These are phyloP conservation scores for Perccottus glenii DNA, from an alignment of 2,113 vertebrate species.

Conservation along the genomic window DNA sequence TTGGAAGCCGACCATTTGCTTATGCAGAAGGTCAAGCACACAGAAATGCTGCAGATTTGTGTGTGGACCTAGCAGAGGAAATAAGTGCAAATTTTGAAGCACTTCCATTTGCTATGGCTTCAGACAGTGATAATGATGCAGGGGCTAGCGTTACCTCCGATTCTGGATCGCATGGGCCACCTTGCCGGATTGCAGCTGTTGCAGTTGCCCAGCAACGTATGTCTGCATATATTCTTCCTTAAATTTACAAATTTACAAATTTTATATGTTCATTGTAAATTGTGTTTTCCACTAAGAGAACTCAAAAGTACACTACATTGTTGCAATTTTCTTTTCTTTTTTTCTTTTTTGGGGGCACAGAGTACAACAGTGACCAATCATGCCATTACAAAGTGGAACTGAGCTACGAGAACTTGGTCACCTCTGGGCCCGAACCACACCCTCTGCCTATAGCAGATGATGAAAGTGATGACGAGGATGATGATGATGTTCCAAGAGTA, in stretches of 20 bases:
- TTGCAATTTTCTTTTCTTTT: background rate
- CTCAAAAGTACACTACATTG: background rate
- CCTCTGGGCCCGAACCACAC: constrained; percentile 91
- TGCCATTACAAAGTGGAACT: constrained; percentile 95
- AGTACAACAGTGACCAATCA: constrained; percentile 95
- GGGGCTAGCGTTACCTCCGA: constrained; percentile 95
- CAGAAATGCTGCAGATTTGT: constrained; percentile 94
- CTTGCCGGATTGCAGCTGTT: constrained; percentile 92
- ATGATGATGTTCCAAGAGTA: constrained; percentile 93
- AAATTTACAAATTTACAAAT: no score
- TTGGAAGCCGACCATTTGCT: constrained; percentile 90
- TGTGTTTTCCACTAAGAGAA: background rate
- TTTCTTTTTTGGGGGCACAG: constrained; percentile 69
- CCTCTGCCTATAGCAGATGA: constrained; percentile 92
- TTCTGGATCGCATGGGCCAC: constrained; percentile 91
- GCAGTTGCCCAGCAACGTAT: constrained; percentile 91
- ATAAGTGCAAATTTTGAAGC: constrained; percentile 99
- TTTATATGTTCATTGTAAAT: background rate
- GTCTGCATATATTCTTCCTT: constrained; percentile 11
- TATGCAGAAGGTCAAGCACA: constrained; percentile 96
- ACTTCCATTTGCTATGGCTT: constrained; percentile 97
- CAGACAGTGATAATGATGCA: constrained; percentile 96
- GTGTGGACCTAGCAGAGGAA: constrained; percentile 94
- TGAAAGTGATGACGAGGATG: constrained; percentile 95
- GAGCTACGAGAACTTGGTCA: constrained; percentile 96